A percentile compares a stretch with the other conserved stretches of the same genome.
Evolutionary conservation across 2,113 vertebrate species (phyloP).

Genomic region (Dasyprocta punctata): DNA sequence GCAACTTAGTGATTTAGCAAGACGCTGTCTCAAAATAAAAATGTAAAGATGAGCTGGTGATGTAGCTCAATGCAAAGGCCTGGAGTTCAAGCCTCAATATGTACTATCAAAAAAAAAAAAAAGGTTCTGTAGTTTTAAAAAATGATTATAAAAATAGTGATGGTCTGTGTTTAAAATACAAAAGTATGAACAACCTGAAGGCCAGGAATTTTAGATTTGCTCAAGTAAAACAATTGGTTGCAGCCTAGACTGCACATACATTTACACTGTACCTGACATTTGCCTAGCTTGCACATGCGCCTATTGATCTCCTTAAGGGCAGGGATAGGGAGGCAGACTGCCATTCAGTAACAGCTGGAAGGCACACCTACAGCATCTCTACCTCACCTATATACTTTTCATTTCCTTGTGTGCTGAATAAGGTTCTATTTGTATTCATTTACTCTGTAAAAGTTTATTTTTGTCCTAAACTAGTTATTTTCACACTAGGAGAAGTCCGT

Average conservation of each 20-base stretch:
- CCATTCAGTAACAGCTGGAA: not conserved
- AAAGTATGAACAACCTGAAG: not conserved
- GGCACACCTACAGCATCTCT: not conserved
- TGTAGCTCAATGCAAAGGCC: not conserved
- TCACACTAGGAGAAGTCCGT: conserved; percentile 11
- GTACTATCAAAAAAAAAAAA: not conserved
- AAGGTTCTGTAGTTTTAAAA: not conserved
- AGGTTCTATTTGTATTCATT: conserved; percentile 11
- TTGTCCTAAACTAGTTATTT: conserved; percentile 61
- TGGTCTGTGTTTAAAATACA: conserved; percentile 36
- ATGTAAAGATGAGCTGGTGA: not conserved
- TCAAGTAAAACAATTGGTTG: not conserved
- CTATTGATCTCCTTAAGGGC: not conserved
- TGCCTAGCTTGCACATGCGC: not conserved
- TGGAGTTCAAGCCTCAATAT: not conserved
- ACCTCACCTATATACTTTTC: not conserved
- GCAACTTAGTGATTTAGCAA: not conserved
- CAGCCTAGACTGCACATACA: not conserved
- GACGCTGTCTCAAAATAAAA: not conserved
- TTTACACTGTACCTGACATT: not conserved
- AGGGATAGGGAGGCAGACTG: not conserved
- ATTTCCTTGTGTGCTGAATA: not conserved
- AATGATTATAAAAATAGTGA: not conserved
- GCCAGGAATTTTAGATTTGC: not conserved
- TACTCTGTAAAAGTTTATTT: conserved; percentile 52